Conservation (phyloP, 1,140 invertebrate species). For the Drosophila insularis region DNA sequence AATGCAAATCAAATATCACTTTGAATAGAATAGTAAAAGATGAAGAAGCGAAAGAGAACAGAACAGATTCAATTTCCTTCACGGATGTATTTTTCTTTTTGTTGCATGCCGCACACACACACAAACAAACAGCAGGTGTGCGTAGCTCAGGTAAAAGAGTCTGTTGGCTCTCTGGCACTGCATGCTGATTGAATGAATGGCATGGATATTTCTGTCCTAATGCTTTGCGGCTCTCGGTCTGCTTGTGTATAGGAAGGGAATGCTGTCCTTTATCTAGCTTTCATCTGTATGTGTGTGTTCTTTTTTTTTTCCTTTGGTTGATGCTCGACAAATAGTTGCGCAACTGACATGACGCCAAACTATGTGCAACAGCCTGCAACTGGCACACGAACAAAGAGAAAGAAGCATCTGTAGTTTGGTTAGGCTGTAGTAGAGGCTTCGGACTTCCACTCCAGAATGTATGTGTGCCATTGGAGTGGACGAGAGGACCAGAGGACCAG, state of each 20-base stretch:
- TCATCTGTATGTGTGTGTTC: not conserved
- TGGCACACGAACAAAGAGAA: conserved; percentile 39
- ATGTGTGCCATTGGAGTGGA: conserved; percentile 52
- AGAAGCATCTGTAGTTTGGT: conserved; percentile 15
- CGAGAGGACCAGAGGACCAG: not conserved
- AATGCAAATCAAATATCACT: conserved; percentile 55
- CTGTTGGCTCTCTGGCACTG: not conserved
- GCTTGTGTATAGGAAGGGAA: not conserved
- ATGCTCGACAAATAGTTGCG: conserved; percentile 70
- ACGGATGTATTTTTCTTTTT: conserved; percentile 3
- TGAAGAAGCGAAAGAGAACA: not conserved
- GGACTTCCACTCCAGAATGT: conserved; percentile 31
- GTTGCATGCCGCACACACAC: not conserved
- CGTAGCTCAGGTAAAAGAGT: not conserved
- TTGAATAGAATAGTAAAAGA: not conserved
- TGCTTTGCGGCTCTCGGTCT: not conserved
- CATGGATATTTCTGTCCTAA: conserved; percentile 49
- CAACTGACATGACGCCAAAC: conserved; percentile 69
- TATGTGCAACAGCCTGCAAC: conserved; percentile 49
- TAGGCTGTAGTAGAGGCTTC: conserved; percentile 35
- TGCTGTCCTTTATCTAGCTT: not conserved
- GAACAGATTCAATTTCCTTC: conserved; percentile 64
- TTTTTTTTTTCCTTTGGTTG: conserved; percentile 38
- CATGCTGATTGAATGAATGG: conserved; percentile 14
- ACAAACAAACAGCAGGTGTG: not conserved